Evolutionary conservation across 2,888 invertebrate genomes (phyloP).

Genomic region (Eurytoma adleriae): DNA sequence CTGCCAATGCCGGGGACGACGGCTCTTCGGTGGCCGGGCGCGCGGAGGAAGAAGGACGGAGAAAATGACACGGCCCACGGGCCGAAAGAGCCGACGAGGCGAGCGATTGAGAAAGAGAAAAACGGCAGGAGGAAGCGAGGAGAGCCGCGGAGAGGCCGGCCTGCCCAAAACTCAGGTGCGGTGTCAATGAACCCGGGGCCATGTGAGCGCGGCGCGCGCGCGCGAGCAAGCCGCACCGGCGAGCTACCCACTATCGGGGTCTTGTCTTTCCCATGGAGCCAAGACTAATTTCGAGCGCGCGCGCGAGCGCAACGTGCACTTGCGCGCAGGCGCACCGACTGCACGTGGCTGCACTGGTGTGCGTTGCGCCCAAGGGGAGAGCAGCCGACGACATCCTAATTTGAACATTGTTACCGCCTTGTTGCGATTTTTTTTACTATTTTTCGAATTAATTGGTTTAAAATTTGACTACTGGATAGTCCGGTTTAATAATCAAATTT

Average conservation of each 20-base stretch:
- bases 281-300: slow-evolving; percentile 75
- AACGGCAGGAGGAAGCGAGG: slow-evolving; percentile 30
- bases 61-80: slow-evolving; percentile 40
- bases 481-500: too few species aligned
- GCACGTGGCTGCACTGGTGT: background rate
- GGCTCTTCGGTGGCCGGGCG: background rate
- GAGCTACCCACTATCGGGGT: slow-evolving; percentile 74
- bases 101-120: slow-evolving; percentile 53
- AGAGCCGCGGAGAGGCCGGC: slow-evolving; percentile 52
- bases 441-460: background rate
- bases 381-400: slow-evolving; percentile 26
- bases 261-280: slow-evolving; percentile 76
- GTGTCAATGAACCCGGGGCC: slow-evolving; percentile 74
- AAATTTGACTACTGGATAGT: too few species aligned
- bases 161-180: slow-evolving; percentile 71
- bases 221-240: slow-evolving; percentile 22
- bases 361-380: background rate
- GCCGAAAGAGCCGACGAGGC: slow-evolving; percentile 6
- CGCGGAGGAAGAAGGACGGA: slow-evolving; percentile 7
- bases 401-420: background rate
- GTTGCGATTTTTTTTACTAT: background rate
- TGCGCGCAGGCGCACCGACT: background rate
- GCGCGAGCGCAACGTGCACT: background rate
- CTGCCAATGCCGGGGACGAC: background rate
- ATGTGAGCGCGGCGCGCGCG: slow-evolving; percentile 63